Evolutionary conservation across 2,888 invertebrate genomes (phyloP), one percentile per base, ranked within the genome.

Genomic region (Xanthia icteritia): DNA sequence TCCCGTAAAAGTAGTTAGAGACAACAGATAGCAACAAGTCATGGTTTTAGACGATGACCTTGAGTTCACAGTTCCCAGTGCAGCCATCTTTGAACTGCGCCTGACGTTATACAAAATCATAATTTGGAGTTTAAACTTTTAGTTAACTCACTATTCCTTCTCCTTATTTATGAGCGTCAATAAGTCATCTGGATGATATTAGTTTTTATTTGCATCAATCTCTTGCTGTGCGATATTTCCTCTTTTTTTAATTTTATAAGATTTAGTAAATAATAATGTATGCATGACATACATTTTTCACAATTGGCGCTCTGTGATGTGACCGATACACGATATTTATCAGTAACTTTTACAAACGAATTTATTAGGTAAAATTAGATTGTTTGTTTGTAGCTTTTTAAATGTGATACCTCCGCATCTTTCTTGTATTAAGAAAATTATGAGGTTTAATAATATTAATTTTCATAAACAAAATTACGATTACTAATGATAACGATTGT

Each of bases 211-310:
- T 75, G 1, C 48, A n/a, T 27, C 27, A 58, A 51, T 54, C 0
- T 61, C 15, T 31, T 64, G 61, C 81, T 66, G 20, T 74, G 74
- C 75, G 60, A 63, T 63, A 66, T 56, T 36, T 48, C 15, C n/a
- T 31, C 0, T 27, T 1, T 27, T 56, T 73, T 23, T 64, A 27
- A 23, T 42, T 27, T 27, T 60, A 2, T 31, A 51, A 8, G 9
- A 23, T 70, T 1, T 42, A 42, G 31, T 31, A n/a, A 61, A 36
- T 39, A 42, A 69, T 63, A 39, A 39, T 39, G 9, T 51, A 17
- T 42, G 2, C 1, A 9, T 39, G 17, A 61, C 39, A 61, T 48
- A 23, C 0, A 17, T 74, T 20, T 73, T 31, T 27, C 27, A 60
- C 27, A 13, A 27, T 39, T 23, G 15, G 15, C 6, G 27, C 27